These are phyloP conservation scores for pig (Sus scrofa) DNA, from an alignment of 2,113 vertebrate genomes.

Conservation along the genomic window DNA sequence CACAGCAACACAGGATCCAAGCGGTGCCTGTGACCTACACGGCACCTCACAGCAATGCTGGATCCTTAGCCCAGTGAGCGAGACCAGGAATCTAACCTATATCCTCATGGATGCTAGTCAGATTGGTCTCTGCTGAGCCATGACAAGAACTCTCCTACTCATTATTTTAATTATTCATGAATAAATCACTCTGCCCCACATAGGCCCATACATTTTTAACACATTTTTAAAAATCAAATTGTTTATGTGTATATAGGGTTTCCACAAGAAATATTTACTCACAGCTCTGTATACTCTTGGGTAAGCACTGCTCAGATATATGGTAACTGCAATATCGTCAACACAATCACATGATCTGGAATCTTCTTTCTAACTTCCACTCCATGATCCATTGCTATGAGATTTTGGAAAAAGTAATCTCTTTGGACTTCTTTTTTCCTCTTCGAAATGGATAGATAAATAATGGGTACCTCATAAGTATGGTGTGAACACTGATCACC, in stretches of 20 bases:
- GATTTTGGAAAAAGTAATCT: neutral
- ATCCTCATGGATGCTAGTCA: no score
- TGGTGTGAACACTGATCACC: neutral
- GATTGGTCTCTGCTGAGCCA: no score
- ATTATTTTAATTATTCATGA: neutral
- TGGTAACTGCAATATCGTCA: accelerated
- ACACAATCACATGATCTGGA: neutral
- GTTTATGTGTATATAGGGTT: neutral
- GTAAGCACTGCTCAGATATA: neutral
- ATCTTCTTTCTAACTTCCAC: slow-evolving; percentile 2
- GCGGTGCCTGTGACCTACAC: no score
- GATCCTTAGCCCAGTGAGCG: no score
- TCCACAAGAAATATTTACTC: neutral
- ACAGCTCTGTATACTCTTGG: accelerated
- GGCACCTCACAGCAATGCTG: no score
- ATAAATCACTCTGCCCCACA: neutral
- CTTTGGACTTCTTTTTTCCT: neutral
- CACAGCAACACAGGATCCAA: no score
- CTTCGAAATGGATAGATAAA: neutral
- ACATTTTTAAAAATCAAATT: neutral
- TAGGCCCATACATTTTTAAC: neutral
- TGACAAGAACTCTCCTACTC: neutral
- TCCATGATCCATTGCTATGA: neutral
- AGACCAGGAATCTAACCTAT: no score
- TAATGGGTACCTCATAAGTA: neutral